Evolutionary conservation across 2,888 invertebrate species (phyloP).

Genomic region (Octodonta nipae): DNA sequence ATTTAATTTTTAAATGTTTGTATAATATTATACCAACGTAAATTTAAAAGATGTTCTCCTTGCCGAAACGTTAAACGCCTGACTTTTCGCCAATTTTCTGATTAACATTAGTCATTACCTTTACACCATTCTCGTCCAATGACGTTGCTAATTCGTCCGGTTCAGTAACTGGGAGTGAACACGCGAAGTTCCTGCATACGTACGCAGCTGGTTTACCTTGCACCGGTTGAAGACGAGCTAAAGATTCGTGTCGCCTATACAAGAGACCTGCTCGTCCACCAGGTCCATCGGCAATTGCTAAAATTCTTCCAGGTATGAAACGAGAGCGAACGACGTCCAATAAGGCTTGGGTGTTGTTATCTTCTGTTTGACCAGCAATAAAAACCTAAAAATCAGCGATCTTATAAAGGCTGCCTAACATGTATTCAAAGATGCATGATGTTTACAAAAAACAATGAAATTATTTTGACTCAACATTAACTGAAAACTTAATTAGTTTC

Average conservation of each 20-base stretch:
- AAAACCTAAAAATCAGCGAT: slow-evolving; percentile 42
- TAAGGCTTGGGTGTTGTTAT: slow-evolving; percentile 53
- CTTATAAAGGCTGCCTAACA: too few species aligned
- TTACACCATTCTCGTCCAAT: slow-evolving; percentile 31
- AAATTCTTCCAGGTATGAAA: slow-evolving; percentile 53
- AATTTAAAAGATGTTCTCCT: too few species aligned
- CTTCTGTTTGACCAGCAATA: slow-evolving; percentile 49
- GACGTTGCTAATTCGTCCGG: slow-evolving; percentile 47
- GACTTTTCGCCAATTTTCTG: not conserved
- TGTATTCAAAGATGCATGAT: too few species aligned
- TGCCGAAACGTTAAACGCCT: not conserved
- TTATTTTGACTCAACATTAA: too few species aligned
- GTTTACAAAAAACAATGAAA: too few species aligned
- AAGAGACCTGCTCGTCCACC: slow-evolving; percentile 28
- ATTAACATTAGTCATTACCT: not conserved
- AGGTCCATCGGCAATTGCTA: slow-evolving; percentile 52
- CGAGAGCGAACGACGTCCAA: slow-evolving; percentile 50
- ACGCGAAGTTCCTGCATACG: slow-evolving; percentile 64
- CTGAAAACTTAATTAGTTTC: too few species aligned
- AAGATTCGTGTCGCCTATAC: slow-evolving; percentile 29
- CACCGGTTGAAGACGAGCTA: slow-evolving; percentile 38
- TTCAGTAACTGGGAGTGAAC: slow-evolving; percentile 53
- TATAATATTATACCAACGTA: too few species aligned
- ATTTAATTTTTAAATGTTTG: too few species aligned
- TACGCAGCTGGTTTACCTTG: slow-evolving; percentile 57